These are phyloP conservation scores for Rugalucina vietnamica DNA, from an alignment of 2,888 invertebrate species.

Conservation along the genomic window DNA sequence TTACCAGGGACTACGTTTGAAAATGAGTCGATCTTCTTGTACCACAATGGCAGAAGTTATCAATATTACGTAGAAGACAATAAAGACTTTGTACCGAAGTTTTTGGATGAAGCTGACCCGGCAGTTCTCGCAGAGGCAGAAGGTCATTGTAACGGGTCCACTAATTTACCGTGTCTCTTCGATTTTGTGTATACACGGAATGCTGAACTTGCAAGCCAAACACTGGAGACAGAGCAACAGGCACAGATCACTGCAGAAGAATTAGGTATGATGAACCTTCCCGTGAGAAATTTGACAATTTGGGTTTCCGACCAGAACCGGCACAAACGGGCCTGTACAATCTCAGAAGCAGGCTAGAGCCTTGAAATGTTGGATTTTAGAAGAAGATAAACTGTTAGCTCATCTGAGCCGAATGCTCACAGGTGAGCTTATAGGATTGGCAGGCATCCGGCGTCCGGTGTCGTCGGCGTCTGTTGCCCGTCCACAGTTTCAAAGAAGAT, in stretches of 20 bases:
- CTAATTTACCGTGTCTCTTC: conserved; percentile 54
- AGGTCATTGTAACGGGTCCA: conserved; percentile 31
- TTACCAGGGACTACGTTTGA: conserved; percentile 11
- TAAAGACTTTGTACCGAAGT: conserved; percentile 52
- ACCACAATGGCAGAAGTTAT: neutral
- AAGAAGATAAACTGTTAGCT: no score
- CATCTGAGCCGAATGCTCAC: no score
- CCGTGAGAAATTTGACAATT: no score
- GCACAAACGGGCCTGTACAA: no score
- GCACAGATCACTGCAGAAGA: neutral
- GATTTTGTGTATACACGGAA: conserved; percentile 59
- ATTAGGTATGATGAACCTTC: neutral
- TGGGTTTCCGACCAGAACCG: no score
- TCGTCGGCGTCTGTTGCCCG: no score
- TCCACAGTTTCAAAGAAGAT: no score
- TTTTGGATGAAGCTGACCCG: conserved; percentile 55
- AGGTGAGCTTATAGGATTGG: no score
- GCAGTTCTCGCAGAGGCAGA: conserved; percentile 39
- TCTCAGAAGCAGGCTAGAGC: no score
- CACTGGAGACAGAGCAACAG: neutral
- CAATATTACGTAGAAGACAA: neutral
- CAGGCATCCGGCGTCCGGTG: no score
- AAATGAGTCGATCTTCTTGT: conserved; percentile 8
- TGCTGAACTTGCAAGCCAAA: conserved; percentile 7
- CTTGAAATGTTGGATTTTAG: no score